A percentile compares a stretch with the other conserved stretches of the same genome.
Evolutionary conservation across 2,888 invertebrate genomes (phyloP).

Genomic region (Drosophila nr. fundita): DNA sequence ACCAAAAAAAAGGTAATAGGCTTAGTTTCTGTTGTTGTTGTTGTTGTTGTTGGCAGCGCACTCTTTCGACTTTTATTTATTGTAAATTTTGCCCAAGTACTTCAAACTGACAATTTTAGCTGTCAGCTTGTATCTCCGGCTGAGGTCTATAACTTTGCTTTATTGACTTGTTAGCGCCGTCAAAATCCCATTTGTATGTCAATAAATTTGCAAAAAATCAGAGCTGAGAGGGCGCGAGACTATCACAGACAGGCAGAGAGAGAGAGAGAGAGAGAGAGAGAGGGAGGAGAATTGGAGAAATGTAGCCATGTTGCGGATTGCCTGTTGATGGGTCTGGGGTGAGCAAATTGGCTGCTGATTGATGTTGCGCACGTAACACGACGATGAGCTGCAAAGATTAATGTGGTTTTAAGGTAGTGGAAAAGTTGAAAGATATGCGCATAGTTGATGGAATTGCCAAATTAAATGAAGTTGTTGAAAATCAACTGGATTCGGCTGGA

Average conservation of each 20-base stretch:
- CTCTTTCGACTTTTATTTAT: slow-evolving; percentile 58
- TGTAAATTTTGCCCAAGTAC: slow-evolving; percentile 78
- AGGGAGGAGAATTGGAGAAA: slow-evolving; percentile 10
- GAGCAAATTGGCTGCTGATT: slow-evolving; percentile 65
- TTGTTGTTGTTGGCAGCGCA: slow-evolving; percentile 21
- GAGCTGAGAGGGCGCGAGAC: slow-evolving; percentile 23
- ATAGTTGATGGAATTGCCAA: slow-evolving; percentile 43
- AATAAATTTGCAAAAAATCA: slow-evolving; percentile 68
- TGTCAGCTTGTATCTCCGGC: slow-evolving; percentile 60
- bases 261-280: slow-evolving; percentile 3
- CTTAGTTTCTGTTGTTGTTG: slow-evolving; percentile 57
- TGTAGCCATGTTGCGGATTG: slow-evolving; percentile 50
- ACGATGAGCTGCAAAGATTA: slow-evolving; percentile 60
- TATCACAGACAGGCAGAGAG: background rate
- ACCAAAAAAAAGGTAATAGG: slow-evolving; percentile 65
- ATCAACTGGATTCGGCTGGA: slow-evolving; percentile 35
- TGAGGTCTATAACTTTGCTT: slow-evolving; percentile 70
- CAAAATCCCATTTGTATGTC: slow-evolving; percentile 77
- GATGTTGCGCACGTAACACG: slow-evolving; percentile 64
- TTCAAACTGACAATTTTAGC: slow-evolving; percentile 76
- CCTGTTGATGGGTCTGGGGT: slow-evolving; percentile 41
- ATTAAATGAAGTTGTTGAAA: slow-evolving; percentile 35
- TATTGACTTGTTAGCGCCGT: slow-evolving; percentile 77
- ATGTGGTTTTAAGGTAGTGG: slow-evolving; percentile 75
- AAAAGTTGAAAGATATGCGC: slow-evolving; percentile 46